Evolutionary conservation across 2,113 vertebrate genomes (phyloP).

Genomic region (Fukomys damarensis): DNA sequence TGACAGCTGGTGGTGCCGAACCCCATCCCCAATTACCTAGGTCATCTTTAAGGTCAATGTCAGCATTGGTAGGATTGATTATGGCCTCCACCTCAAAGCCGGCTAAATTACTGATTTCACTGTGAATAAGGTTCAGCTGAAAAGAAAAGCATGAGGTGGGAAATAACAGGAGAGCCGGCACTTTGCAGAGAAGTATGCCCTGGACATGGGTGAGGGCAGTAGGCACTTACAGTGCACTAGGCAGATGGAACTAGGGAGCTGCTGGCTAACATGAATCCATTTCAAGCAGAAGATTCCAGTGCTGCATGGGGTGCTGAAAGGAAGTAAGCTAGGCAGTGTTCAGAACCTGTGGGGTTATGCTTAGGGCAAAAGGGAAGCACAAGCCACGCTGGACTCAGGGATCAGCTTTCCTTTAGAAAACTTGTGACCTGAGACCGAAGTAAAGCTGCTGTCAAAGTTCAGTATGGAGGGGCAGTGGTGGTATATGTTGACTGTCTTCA

Average conservation of each 20-base stretch:
- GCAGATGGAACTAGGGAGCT: constrained; percentile 68
- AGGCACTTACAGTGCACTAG: constrained; percentile 81
- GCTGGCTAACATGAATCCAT: constrained; percentile 45
- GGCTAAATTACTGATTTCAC: constrained; percentile 99
- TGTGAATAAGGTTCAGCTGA: constrained; percentile 99
- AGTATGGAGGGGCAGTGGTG: too few species aligned
- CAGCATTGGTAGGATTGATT: constrained; percentile 99
- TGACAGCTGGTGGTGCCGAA: constrained; percentile 88
- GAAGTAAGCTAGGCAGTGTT: background rate
- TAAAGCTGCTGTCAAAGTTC: background rate
- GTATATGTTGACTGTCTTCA: background rate
- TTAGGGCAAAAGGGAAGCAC: background rate
- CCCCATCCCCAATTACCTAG: constrained; percentile 95
- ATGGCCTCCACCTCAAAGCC: constrained; percentile 99
- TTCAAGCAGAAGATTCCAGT: constrained; percentile 85
- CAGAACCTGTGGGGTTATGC: background rate
- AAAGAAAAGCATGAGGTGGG: constrained; percentile 92
- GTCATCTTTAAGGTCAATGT: constrained; percentile 99
- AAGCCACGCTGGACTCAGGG: background rate
- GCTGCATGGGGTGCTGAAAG: constrained; percentile 26
- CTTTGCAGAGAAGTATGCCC: constrained; percentile 88
- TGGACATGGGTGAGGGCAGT: constrained; percentile 85
- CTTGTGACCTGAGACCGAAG: background rate
- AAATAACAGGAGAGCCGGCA: constrained; percentile 90
- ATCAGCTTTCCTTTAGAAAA: constrained; percentile 11